These are phyloP conservation scores for Leptinotarsa rubiginosa DNA, from an alignment of 2,888 invertebrate species.

Conservation along the genomic window DNA sequence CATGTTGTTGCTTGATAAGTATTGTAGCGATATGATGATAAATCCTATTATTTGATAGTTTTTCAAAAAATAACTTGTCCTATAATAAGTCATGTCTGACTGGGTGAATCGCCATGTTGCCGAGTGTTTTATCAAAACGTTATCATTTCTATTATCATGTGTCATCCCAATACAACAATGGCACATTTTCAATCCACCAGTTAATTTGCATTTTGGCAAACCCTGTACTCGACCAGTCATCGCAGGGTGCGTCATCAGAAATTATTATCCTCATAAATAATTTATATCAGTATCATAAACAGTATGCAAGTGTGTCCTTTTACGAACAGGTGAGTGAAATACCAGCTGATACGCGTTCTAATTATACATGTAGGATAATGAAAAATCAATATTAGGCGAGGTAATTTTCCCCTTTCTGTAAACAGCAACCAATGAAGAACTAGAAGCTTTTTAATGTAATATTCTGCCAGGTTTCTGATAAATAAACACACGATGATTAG, in stretches of 20 bases:
- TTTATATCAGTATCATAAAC: conserved; percentile 20
- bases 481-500: background rate
- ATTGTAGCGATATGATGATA: no score
- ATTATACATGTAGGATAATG: conserved; percentile 17
- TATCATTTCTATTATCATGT: background rate
- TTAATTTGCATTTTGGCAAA: background rate
- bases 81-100: no score
- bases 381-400: conserved; percentile 16
- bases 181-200: background rate
- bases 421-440: background rate
- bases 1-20: no score
- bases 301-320: conserved; percentile 9
- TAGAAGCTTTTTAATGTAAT: background rate
- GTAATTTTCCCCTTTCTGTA: conserved; percentile 1
- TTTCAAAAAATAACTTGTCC: no score
- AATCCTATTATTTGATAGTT: no score
- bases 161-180: background rate
- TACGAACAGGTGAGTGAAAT: conserved; percentile 16
- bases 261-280: conserved; percentile 17
- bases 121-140: no score
- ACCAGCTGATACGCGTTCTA: conserved; percentile 18
- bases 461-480: background rate
- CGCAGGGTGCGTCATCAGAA: conserved; percentile 8
- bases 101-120: no score
- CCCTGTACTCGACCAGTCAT: background rate